Conservation (phyloP, 2,888 invertebrate species). For the Caenorhabditis sp. region DNA sequence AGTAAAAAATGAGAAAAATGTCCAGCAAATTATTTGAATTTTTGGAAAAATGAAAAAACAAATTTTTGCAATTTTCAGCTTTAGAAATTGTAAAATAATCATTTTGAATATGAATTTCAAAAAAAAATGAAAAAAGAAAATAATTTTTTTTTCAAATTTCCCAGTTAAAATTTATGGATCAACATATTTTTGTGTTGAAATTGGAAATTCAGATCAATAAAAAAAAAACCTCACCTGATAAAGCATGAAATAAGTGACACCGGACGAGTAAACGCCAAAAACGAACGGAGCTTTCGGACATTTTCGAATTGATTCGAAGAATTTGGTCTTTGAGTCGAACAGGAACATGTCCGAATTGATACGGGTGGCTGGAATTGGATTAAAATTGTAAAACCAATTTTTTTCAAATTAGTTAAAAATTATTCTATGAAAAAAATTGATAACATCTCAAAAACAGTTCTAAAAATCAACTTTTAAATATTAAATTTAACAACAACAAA, state of each 20-base stretch:
- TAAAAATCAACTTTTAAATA: too few species aligned
- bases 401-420: not conserved
- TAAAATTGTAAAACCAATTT: not conserved
- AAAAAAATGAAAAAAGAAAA: too few species aligned
- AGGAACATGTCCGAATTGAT: conserved; percentile 78
- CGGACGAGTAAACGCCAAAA: conserved; percentile 74
- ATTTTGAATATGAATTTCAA: too few species aligned
- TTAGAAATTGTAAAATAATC: too few species aligned
- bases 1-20: too few species aligned
- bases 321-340: conserved; percentile 65
- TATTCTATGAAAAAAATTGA: too few species aligned
- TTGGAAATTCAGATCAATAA: too few species aligned
- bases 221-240: conserved; percentile 64
- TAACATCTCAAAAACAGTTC: too few species aligned
- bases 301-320: conserved; percentile 70
- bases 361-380: conserved; percentile 69
- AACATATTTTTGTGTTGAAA: not conserved
- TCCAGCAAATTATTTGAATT: not conserved
- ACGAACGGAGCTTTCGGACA: conserved; percentile 77
- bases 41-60: not conserved
- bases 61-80: too few species aligned
- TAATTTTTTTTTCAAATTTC: not conserved
- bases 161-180: too few species aligned
- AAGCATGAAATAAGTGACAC: conserved; percentile 74
- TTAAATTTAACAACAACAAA: too few species aligned